phyloP scores from a whole-genome alignment of 2,113 vertebrate genomes.

The Dinomys branickii region DNA sequence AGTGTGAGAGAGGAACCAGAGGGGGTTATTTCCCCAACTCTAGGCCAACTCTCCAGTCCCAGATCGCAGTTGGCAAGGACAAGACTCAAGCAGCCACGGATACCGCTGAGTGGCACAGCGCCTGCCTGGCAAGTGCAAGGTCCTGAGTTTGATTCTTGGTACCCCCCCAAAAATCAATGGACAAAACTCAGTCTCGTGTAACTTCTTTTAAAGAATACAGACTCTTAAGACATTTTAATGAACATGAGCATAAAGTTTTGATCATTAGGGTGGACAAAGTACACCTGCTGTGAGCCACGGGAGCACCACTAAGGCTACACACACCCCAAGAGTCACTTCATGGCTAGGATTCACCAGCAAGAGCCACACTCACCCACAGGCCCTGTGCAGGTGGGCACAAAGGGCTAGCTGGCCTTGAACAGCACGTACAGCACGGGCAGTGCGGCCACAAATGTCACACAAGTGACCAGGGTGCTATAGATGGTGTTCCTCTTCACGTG shows the following conservation, averaged over 20 bases:
- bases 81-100: not conserved
- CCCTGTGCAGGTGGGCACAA: not conserved
- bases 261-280: conserved; percentile 3
- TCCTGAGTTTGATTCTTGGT: too few species aligned
- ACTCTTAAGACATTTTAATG: conserved; percentile 57
- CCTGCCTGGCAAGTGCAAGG: too few species aligned
- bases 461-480: conserved; percentile 90
- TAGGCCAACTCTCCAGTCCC: not conserved
- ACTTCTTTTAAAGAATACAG: conserved; percentile 23
- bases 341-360: not conserved
- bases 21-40: not conserved
- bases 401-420: conserved; percentile 87
- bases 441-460: conserved; percentile 87
- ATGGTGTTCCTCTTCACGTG: conserved; percentile 89
- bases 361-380: not conserved
- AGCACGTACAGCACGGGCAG: conserved; percentile 93
- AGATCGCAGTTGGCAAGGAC: conserved; percentile 10
- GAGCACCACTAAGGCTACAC: not conserved
- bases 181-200: conserved; percentile 28
- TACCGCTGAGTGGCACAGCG: too few species aligned
- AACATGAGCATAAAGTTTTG: not conserved
- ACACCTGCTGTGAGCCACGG: not conserved
- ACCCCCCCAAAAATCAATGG: not conserved
- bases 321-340: not conserved
- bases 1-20: not conserved